A percentile compares a stretch with the other conserved stretches of the same genome.
Evolutionary conservation across 2,797 vertebrate species (phyloP).

Genomic region (Eleutherodactylus coqui): DNA sequence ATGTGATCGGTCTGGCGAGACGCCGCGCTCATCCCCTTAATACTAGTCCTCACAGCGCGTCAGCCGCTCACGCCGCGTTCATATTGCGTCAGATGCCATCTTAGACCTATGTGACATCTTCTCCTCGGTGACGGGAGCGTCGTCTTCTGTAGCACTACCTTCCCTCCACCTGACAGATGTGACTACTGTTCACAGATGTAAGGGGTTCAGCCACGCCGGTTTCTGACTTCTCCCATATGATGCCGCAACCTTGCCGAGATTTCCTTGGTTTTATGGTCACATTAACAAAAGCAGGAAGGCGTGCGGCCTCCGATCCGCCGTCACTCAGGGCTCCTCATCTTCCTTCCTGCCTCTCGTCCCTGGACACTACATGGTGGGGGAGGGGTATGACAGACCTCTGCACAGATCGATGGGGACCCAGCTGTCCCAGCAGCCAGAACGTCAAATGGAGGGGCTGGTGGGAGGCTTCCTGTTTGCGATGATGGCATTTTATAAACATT

Average conservation of each 20-base stretch:
- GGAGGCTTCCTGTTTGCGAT: too few relatives aligned
- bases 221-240: neutral
- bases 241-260: neutral
- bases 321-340: neutral
- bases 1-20: too few relatives aligned
- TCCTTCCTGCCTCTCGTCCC: constrained; percentile 30
- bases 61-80: too few relatives aligned
- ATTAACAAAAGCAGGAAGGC: constrained; percentile 32
- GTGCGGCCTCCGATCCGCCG: neutral
- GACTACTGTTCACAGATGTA: neutral
- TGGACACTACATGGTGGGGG: neutral
- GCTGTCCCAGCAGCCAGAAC: neutral
- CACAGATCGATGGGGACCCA: neutral
- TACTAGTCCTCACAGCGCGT: too few relatives aligned
- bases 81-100: too few relatives aligned
- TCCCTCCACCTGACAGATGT: neutral
- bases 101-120: too few relatives aligned
- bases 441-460: too few relatives aligned
- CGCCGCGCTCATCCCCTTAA: too few relatives aligned
- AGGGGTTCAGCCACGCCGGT: too few relatives aligned
- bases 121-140: too few relatives aligned
- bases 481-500: neutral
- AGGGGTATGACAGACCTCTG: neutral
- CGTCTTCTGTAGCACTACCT: too few relatives aligned
- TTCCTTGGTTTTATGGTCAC: neutral